These are phyloP conservation scores for Ophthalmolycus amberensis DNA, from an alignment of 2,113 vertebrate genomes.

Conservation along the genomic window DNA sequence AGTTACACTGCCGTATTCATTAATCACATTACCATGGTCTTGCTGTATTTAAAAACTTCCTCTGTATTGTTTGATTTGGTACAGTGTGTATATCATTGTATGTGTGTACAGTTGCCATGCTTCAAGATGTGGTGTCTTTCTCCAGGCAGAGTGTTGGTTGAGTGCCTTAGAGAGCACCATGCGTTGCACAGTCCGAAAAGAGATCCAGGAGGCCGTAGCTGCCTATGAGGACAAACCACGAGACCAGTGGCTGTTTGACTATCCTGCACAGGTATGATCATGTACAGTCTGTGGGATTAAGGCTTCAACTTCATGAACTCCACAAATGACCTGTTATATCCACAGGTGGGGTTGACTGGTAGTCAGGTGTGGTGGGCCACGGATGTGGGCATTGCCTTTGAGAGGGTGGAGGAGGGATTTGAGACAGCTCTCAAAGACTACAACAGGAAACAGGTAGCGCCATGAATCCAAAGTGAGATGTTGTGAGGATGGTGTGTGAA, in stretches of 20 bases:
- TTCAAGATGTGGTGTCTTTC: not conserved
- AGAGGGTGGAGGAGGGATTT: slow-evolving; percentile 82
- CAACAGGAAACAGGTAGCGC: slow-evolving; percentile 77
- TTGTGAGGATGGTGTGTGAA: not conserved
- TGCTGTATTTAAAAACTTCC: not conserved
- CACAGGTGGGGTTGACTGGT: slow-evolving; percentile 78
- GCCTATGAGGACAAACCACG: slow-evolving; percentile 82
- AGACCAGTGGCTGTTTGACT: slow-evolving; percentile 86
- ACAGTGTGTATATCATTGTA: not conserved
- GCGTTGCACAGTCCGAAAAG: slow-evolving; percentile 76
- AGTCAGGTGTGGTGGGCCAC: slow-evolving; percentile 85
- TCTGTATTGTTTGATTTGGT: not conserved
- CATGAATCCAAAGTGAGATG: not conserved
- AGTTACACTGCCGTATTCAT: not conserved
- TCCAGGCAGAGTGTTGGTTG: slow-evolving; percentile 81
- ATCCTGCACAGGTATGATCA: slow-evolving; percentile 77
- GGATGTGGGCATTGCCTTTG: slow-evolving; percentile 84
- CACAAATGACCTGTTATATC: not conserved
- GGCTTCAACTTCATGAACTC: not conserved
- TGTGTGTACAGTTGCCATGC: not conserved
- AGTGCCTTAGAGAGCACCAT: slow-evolving; percentile 78
- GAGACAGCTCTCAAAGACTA: slow-evolving; percentile 83
- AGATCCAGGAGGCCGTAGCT: slow-evolving; percentile 80
- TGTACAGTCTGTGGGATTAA: not conserved
- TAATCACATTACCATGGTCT: not conserved